Conservation (phyloP, 2,113 vertebrate genomes). For the Sitta europaea region DNA sequence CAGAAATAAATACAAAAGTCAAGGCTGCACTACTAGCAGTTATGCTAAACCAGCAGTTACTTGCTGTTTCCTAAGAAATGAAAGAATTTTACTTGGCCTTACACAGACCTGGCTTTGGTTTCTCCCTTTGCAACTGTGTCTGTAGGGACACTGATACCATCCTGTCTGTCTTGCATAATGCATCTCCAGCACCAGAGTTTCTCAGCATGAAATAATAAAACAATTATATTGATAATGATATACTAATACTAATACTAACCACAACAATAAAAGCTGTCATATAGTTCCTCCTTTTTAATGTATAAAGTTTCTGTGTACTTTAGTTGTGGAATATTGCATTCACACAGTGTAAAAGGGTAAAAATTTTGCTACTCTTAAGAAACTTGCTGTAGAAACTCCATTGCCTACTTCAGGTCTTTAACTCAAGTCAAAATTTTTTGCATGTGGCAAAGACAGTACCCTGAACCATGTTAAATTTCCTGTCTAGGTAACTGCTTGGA, state of each 20-base stretch:
- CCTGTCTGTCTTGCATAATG: background rate
- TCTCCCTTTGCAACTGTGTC: background rate
- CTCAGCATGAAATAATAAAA: background rate
- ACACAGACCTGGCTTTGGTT: fast-evolving
- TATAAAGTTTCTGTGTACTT: background rate
- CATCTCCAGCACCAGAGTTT: background rate
- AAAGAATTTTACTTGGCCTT: background rate
- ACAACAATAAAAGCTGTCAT: background rate
- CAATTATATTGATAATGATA: background rate
- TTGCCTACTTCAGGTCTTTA: background rate
- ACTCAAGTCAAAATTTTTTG: background rate
- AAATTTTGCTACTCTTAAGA: background rate
- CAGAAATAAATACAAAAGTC: background rate
- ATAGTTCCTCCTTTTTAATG: background rate
- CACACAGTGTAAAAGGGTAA: background rate
- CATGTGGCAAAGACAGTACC: background rate
- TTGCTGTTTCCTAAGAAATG: background rate
- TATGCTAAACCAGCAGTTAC: background rate
- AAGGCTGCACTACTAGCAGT: background rate
- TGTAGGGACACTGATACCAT: background rate
- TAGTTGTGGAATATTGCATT: background rate
- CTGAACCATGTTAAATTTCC: background rate
- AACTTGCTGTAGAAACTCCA: fast-evolving
- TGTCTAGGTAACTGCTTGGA: background rate
- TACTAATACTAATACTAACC: background rate